Base-by-base conservation (phyloP, 2,113 vertebrate species). In the Oncorhynchus clarkii region DNA sequence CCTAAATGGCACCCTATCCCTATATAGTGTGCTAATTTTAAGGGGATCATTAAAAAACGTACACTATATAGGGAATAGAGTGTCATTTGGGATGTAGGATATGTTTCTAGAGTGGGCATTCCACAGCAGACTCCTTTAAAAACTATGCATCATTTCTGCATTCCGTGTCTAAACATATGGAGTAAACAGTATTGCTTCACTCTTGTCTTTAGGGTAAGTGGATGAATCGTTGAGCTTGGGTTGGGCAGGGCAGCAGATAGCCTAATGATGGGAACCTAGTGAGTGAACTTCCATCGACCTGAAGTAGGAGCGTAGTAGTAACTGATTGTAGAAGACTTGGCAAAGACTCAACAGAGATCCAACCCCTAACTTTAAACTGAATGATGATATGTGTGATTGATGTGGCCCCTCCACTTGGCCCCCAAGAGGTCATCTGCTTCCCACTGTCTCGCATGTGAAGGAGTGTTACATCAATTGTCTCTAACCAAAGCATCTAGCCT, bases 241-340 rank as follows among this genome's bases (percentile, higher is more conserved):
- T 67, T 22, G 29, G 3, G 18, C 8, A 31, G 31, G 59, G 20
- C 67, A 68, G 67, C 31, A 31, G 67, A 68, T 68, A 39, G 9
- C 27, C 24, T 67, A 27, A 27, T 2, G 65, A 27, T 13, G 9
- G 39, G 39, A 45, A 45, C 39, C 39, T 45, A 45, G 39, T 45
- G 9, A 12, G 27, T 67, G 65, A 67, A 67, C 27, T 67, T 67
- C 65, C 65, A 67, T 31, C 27, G 65, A 67, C 65, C 27, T 67
- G 65, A 45, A 45, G 39, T 45, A 45, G 39, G 39, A 45, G 2
- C 39, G 2, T 45, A 45, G 45, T 29, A 45, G 70, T 22, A 70
- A 11, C 26, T 29, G 27, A 67, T 70, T 57, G 12, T 4, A 54
- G 2, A 48, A 59, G 4, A 31, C 7, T 65, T 45, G 75, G 51